Evolutionary conservation across 2,113 vertebrate genomes (phyloP).

Genomic region (Cichladusa arquata): DNA sequence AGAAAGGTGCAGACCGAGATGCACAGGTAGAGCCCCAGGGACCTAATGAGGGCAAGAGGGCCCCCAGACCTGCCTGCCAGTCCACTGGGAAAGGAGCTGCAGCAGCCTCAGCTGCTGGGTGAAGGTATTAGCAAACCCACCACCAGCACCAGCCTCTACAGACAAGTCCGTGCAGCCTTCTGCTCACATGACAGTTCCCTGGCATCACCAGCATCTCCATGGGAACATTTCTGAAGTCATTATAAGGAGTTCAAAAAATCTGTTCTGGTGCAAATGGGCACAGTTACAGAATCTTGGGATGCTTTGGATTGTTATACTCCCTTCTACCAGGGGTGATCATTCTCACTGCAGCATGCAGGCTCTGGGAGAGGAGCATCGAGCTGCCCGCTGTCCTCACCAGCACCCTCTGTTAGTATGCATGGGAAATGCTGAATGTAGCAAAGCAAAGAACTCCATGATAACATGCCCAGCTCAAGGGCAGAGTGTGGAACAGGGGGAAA

Average conservation of each 20-base stretch:
- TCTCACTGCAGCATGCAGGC: neutral
- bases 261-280: neutral
- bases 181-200: neutral
- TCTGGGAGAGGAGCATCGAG: neutral
- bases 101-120: neutral
- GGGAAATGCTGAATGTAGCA: neutral
- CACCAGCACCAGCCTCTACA: neutral
- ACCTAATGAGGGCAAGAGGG: neutral
- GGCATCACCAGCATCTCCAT: neutral
- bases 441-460: neutral
- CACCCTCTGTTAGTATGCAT: fast-evolving
- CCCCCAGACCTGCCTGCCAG: neutral
- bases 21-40: neutral
- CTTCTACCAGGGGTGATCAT: neutral
- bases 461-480: neutral
- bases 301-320: neutral
- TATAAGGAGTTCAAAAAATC: neutral
- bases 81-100: neutral
- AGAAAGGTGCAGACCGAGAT: neutral
- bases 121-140: neutral
- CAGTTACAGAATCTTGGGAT: neutral
- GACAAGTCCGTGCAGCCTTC: neutral
- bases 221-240: neutral
- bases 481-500: neutral
- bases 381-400: neutral